Base-by-base conservation (phyloP, 1,140 invertebrate genomes). In the Tenebrio molitor region DNA sequence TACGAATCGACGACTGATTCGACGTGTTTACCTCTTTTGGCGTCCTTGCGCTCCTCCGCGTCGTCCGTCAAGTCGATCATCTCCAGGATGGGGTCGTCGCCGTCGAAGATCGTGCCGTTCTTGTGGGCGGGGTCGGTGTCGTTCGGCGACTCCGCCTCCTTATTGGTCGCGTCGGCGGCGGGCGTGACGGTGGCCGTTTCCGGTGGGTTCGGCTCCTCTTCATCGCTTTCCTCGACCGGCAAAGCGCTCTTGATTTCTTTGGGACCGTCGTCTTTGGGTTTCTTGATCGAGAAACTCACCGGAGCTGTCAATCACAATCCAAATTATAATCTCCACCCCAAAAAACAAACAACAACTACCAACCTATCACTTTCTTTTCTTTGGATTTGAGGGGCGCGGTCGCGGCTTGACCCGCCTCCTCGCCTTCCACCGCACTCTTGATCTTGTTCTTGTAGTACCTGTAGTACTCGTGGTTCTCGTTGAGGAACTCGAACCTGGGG, bases 211-310 rank as follows among this genome's bases (percentile, higher is more conserved):
- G 21, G 25, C 1, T 88, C 86, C 29, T 91, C 90, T 0, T 92
- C 91, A 69, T 91, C 91, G 10, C 89, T 91, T 77, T 93, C 92
- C 78, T 93, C 92, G n/a, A 87, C 69, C 0, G 90, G 91, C 14
- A 93, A 77, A 0, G 90, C 89, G 34, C 90, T 88, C 78, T 91
- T 92, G 23, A 92, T 88, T 21, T 87, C 87, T 2, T 92, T 84
- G 2, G 87, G 86, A 0, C 85, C 83, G 71, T 92, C 91, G 0
- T 88, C 87, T 82, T 94, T 93, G 0, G 89, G 88, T 74, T 93
- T 91, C 80, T 93, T 93, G 19, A 95, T 93, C 0, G 92, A 94
- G 80, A 94, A 95, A 64, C 91, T 91, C 2, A 94, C 92, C 0
- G 92, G 91, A 0, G 87, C 88, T 89, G 53, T n/a, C n/a, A n/a